Evolutionary conservation across 2,888 invertebrate genomes (phyloP), one percentile per base, ranked within the genome.

Genomic region (Cheilosia soror): DNA sequence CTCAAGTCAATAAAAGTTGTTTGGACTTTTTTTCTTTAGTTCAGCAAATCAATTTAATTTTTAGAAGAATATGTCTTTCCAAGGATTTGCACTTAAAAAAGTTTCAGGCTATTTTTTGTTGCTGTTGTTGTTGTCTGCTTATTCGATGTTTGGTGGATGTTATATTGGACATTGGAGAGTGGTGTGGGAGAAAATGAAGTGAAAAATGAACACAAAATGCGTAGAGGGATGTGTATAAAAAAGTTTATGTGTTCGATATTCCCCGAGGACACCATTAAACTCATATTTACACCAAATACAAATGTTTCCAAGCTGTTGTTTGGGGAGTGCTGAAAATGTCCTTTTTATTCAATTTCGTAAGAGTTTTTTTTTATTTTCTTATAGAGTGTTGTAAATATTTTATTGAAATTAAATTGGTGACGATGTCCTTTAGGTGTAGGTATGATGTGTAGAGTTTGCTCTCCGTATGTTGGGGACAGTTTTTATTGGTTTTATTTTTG

Each of bases 211-310:
- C 63, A 37, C 11, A 72, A 71, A 72, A 44, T 73, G 79, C 62
- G 82, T 68, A 11, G 20, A 27, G 42, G 49, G 31, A 11, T 37
- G 40, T 33, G 37, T n/a, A 20, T 27, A 51, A 51, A 63, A 69
- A 78, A 66, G 60, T 77, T 78, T 79, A 57, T 66, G 53, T 75
- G 62, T 57, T 65, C 15, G 49, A 66, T 66, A 66, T 49, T 77
- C 87, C 85, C 83, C 15, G 31, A 71, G 87, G 87, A 87, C 62
- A 81, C 79, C 82, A 87, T 87, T 86, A 87, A 87, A 87, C 87
- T 87, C 85, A 87, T 85, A 84, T 87, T 87, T 87, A 80, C 85
- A 85, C 85, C 80, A 85, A 85, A 80, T 77, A 85, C 85, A 76
- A 77, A 77, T 81, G 85, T 85, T 77, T 65, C 65, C 47, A 31